These are phyloP conservation scores for Eriosoma lanigerum DNA, from an alignment of 1,140 invertebrate species.

Conservation along the genomic window DNA sequence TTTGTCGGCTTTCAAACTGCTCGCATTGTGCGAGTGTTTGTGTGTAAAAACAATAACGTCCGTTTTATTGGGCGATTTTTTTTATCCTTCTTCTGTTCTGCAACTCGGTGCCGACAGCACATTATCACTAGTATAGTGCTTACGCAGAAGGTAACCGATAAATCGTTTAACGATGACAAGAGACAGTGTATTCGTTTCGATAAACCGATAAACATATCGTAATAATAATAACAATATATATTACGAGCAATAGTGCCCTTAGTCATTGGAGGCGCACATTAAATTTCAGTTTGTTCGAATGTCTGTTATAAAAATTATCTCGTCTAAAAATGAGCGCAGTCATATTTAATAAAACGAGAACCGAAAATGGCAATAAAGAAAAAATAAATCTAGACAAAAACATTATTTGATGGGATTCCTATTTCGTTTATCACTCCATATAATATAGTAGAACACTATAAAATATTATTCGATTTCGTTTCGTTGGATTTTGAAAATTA, in stretches of 20 bases:
- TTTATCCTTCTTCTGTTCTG: neutral
- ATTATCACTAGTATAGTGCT: neutral
- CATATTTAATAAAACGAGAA: neutral
- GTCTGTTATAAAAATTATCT: neutral
- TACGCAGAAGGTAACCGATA: neutral
- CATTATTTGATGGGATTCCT: neutral
- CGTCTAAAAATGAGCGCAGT: neutral
- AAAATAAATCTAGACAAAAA: neutral
- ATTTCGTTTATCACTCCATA: neutral
- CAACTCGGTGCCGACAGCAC: neutral
- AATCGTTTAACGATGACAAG: neutral
- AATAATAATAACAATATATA: neutral
- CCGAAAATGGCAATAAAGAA: neutral
- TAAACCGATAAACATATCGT: neutral
- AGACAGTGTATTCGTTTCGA: neutral
- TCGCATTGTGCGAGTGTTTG: too few species aligned
- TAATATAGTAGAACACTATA: too few species aligned
- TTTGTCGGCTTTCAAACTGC: neutral
- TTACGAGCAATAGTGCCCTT: neutral
- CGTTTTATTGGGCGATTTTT: neutral
- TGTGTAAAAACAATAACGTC: neutral
- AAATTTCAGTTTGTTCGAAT: neutral
- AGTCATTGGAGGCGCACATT: neutral
- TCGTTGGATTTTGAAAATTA: too few species aligned
- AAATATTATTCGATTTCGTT: too few species aligned